Evolutionary conservation across 1,140 invertebrate species (phyloP).

Genomic region (Charaxes varanes): DNA sequence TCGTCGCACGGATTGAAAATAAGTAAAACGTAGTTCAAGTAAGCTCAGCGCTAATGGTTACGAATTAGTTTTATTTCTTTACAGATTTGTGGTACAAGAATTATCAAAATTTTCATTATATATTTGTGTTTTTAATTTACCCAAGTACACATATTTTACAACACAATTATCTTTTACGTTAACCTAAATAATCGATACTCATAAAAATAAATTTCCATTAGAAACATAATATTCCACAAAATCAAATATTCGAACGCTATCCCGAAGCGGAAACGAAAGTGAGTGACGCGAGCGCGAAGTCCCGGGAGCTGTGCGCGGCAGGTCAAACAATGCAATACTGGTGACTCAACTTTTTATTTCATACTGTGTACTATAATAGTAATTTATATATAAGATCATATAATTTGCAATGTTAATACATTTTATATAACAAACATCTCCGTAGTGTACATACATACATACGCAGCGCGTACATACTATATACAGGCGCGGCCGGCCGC

Average conservation of each 20-base stretch:
- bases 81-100: constrained; percentile 35
- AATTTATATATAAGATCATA: constrained; percentile 74
- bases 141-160: constrained; percentile 36
- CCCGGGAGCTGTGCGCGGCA: neutral
- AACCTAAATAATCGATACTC: constrained; percentile 22
- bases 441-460: constrained; percentile 70
- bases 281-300: constrained; percentile 9
- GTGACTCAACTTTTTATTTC: constrained; percentile 70
- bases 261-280: constrained; percentile 11
- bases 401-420: constrained; percentile 73
- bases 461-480: constrained; percentile 35
- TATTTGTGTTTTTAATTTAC: constrained; percentile 28
- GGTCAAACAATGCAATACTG: constrained; percentile 61
- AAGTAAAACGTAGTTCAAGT: constrained; percentile 20
- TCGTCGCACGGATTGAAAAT: constrained; percentile 13
- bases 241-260: constrained; percentile 10
- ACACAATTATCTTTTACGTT: constrained; percentile 24
- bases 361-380: constrained; percentile 73
- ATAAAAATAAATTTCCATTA: constrained; percentile 3
- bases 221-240: constrained; percentile 14
- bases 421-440: constrained; percentile 72
- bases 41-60: constrained; percentile 23
- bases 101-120: constrained; percentile 33
- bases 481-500: constrained; percentile 34
- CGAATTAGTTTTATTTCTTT: constrained; percentile 32